Evolutionary conservation across 1,140 invertebrate genomes (phyloP).

Genomic region (Potamilus streckersoni): DNA sequence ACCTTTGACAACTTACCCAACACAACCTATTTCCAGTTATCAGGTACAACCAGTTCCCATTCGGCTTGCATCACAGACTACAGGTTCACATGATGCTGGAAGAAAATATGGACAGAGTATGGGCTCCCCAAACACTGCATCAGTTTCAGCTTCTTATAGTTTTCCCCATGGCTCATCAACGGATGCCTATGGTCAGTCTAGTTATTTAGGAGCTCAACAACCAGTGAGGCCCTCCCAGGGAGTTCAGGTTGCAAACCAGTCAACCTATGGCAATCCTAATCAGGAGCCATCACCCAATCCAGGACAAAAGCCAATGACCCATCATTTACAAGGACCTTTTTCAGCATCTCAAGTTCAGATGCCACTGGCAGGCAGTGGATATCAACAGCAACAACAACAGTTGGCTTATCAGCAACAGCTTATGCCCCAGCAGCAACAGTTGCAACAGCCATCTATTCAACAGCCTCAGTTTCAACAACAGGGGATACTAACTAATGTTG

Average conservation of each 20-base stretch:
- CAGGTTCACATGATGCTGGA: no score
- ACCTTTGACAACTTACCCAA: no score
- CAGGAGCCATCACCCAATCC: background rate
- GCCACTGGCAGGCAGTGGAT: background rate
- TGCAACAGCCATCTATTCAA: background rate
- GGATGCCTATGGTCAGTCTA: no score
- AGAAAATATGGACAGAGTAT: no score
- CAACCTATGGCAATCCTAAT: background rate
- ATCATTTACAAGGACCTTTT: background rate
- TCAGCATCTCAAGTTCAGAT: slow-evolving; percentile 3
- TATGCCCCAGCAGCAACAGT: background rate
- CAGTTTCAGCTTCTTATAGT: no score
- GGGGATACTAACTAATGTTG: background rate
- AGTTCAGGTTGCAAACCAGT: background rate
- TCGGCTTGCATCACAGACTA: no score
- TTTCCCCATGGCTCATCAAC: no score
- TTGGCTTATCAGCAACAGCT: background rate
- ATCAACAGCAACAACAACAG: background rate
- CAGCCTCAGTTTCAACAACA: background rate
- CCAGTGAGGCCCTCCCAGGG: background rate
- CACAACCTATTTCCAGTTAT: no score
- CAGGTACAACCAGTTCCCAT: no score
- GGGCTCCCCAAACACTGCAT: no score
- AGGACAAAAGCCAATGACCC: background rate
- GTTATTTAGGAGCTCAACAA: no score